These are phyloP conservation scores for Xyliphius kryptos DNA, from an alignment of 2,113 vertebrate species.

Conservation along the genomic window DNA sequence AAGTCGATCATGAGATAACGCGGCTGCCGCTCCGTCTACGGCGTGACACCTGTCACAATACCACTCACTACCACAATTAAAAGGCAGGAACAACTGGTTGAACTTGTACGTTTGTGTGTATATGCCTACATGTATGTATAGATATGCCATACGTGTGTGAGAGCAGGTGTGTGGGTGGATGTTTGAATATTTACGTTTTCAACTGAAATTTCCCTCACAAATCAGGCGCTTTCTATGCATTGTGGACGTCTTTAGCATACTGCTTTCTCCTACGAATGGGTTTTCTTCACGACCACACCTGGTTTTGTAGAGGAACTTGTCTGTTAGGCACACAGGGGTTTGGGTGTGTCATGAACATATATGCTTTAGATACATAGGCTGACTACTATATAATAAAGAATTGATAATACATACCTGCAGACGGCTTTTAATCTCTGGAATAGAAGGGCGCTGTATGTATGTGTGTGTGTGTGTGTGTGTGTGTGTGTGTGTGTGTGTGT, in stretches of 20 bases:
- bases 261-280: not conserved
- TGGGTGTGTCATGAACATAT: too few relatives aligned
- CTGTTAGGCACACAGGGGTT: too few relatives aligned
- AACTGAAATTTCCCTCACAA: slow-evolving; percentile 34
- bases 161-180: not conserved
- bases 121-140: not conserved
- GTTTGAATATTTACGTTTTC: slow-evolving; percentile 23
- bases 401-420: too few relatives aligned
- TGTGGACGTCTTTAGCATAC: not conserved
- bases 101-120: not conserved
- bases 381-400: too few relatives aligned
- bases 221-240: not conserved
- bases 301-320: too few relatives aligned
- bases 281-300: not conserved
- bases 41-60: too few relatives aligned
- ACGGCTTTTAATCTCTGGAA: too few relatives aligned
- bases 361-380: too few relatives aligned
- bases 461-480: not conserved
- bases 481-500: not conserved
- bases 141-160: not conserved
- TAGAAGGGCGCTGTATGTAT: not conserved
- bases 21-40: too few relatives aligned
- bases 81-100: slow-evolving; percentile 13
- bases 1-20: too few relatives aligned
- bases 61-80: not conserved